Evolutionary conservation across 2,797 vertebrate species (phyloP), one percentile per base, ranked within the genome.

Genomic region (Dallia pectoralis): DNA sequence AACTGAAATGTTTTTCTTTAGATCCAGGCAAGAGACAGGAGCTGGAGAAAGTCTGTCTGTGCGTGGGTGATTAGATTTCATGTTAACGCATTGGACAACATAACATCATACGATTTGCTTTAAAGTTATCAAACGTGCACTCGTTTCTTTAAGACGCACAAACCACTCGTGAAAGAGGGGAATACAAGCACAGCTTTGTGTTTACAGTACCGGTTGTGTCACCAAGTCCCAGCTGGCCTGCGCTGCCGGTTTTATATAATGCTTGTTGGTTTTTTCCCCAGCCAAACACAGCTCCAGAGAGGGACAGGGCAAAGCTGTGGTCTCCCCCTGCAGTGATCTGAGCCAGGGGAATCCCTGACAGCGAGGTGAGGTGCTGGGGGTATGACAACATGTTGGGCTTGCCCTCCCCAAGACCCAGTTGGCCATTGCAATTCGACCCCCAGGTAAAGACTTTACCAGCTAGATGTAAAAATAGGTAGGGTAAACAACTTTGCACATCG

Each of bases 261-360:
- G n/a, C n/a, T n/a, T n/a, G n/a, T n/a, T n/a, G n/a, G n/a, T 95
- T 95, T 71, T 82, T 93, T 15, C 94, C 93, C 94, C 94, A 94
- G 78, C 84, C 88, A 80, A 92, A 93, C 49, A 93, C 90, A 27
- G 91, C 87, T 80, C 93, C 93, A 19, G 92, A 93, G 73, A 91
- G 87, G 44, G 92, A 92, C 33, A 93, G 81, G 75, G 92, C 90
- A 76, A 93, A 92, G 77, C 92, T 93, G 81, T 93, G 93, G 49
- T 87, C 88, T 73, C 93, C 92, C 0, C 93, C 93, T 22, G 91
- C 90, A 63, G 87, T 81, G 73, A 93, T 86, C 80, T 91, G 91
- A 80, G 88, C 89, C 86, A 94, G 77, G 47, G 94, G 93, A 73
- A 93, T 86, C 27, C 92, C 93, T 40, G 87, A 85, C 16, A 95